phyloP scores from a whole-genome alignment of 2,113 vertebrate genomes.

The Pseudolaguvia tuberculata region DNA sequence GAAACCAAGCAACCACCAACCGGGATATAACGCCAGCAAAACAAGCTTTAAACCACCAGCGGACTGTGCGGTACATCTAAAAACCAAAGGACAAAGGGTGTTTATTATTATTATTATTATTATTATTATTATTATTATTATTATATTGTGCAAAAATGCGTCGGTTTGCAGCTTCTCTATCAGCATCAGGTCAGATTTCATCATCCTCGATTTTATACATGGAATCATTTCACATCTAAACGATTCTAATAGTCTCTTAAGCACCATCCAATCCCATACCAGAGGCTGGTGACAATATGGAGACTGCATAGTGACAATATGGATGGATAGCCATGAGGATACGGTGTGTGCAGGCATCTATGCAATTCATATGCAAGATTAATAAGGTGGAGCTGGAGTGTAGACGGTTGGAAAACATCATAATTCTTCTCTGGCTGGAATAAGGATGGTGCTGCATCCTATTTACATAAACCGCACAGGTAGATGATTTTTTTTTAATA shows the following conservation, averaged over 20 bases:
- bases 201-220: background rate
- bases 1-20: slow-evolving; percentile 48
- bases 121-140: slow-evolving; percentile 32
- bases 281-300: background rate
- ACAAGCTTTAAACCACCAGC: background rate
- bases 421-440: background rate
- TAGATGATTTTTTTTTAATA: background rate
- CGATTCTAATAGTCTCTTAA: background rate
- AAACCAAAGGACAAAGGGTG: background rate
- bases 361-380: slow-evolving; percentile 21
- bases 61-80: slow-evolving; percentile 25
- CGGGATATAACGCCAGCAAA: slow-evolving; percentile 18
- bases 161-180: background rate
- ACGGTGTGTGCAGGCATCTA: background rate
- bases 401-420: background rate
- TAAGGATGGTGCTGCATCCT: slow-evolving; percentile 4
- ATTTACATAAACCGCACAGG: background rate
- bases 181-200: slow-evolving; percentile 23
- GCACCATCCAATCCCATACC: background rate
- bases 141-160: slow-evolving; percentile 18
- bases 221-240: background rate
- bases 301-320: background rate
- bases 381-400: slow-evolving; percentile 2
- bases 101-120: slow-evolving; percentile 26
- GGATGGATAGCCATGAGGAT: background rate